A percentile compares a stretch with the other conserved stretches of the same genome.
Evolutionary conservation across 2,797 vertebrate species (phyloP).

Genomic region (Danionella dracula): DNA sequence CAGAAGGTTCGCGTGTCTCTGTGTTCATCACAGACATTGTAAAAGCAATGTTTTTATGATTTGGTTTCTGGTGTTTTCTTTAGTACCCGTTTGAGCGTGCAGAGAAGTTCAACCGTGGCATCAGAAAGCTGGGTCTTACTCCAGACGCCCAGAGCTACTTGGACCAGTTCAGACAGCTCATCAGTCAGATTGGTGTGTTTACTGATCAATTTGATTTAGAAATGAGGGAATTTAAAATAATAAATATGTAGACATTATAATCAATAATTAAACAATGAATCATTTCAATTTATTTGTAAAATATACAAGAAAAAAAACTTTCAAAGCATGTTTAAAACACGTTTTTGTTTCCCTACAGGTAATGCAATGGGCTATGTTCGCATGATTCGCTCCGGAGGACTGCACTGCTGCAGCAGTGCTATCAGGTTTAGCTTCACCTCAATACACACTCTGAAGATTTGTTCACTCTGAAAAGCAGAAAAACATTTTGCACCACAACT

Average conservation of each 20-base stretch:
- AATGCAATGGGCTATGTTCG: slow-evolving; percentile 98
- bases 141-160: slow-evolving; percentile 97
- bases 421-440: slow-evolving; percentile 76
- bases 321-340: too few relatives aligned
- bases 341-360: slow-evolving; percentile 62
- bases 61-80: neutral
- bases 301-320: too few relatives aligned
- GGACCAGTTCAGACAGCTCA: slow-evolving; percentile 97
- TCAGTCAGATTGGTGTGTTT: slow-evolving; percentile 97
- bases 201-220: too few relatives aligned
- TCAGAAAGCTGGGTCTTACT: slow-evolving; percentile 94
- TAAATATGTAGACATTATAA: too few relatives aligned
- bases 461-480: too few relatives aligned
- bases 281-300: too few relatives aligned
- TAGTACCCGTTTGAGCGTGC: slow-evolving; percentile 97
- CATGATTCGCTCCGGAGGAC: slow-evolving; percentile 97
- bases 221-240: too few relatives aligned
- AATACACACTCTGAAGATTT: neutral
- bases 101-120: slow-evolving; percentile 97
- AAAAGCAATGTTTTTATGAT: neutral
- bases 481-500: too few relatives aligned
- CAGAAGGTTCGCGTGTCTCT: slow-evolving; percentile 78
- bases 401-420: slow-evolving; percentile 97
- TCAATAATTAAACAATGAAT: too few relatives aligned
- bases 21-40: neutral